Evolutionary conservation across 2,797 vertebrate species (phyloP).

Genomic region (Fratercula arctica): DNA sequence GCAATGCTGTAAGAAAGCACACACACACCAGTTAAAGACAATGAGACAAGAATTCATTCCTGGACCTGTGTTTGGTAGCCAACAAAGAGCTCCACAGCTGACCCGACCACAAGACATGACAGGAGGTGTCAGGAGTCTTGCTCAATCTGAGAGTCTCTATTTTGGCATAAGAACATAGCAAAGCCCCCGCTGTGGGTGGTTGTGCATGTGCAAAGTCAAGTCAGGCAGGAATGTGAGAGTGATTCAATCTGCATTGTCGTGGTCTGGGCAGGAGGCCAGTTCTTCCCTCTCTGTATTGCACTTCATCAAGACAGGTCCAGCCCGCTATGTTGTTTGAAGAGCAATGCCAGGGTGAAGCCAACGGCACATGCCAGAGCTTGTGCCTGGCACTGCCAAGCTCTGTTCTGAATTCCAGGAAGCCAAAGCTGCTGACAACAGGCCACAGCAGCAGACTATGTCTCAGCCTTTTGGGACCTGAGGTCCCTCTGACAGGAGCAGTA

Average conservation of each 20-base stretch:
- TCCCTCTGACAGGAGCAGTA: background rate
- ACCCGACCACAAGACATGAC: background rate
- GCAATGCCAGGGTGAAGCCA: background rate
- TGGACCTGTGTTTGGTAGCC: background rate
- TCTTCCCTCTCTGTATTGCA: background rate
- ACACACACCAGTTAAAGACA: background rate
- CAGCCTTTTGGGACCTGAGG: background rate
- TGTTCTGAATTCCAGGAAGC: background rate
- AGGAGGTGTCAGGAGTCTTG: background rate
- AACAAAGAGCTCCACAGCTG: background rate
- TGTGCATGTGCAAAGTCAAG: background rate
- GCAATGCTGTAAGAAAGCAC: background rate
- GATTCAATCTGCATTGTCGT: background rate
- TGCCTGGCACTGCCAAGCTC: background rate
- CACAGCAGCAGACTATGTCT: background rate
- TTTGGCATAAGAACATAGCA: background rate
- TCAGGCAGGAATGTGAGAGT: background rate
- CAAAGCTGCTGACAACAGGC: background rate
- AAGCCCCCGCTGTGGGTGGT: background rate
- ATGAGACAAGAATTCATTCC: background rate
- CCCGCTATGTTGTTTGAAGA: fast-evolving
- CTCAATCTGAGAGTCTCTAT: background rate
- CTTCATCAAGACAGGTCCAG: background rate
- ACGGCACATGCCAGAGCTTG: background rate
- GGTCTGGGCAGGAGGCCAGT: background rate